phyloP scores from a whole-genome alignment of 2,888 invertebrate species.

The Augiades crinisus region DNA sequence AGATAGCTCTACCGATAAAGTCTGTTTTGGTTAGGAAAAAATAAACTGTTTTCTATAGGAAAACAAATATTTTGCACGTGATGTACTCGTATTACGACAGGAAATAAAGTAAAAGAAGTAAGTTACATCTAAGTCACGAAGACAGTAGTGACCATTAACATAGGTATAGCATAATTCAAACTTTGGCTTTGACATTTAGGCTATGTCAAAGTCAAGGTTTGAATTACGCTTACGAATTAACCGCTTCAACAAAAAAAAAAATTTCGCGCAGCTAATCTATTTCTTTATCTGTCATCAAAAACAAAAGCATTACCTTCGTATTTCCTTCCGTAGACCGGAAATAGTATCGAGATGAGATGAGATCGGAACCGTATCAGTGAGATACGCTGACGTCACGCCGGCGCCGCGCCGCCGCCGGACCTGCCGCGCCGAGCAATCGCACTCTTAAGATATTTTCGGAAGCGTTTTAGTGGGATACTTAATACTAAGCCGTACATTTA shows the following conservation, averaged over 20 bases:
- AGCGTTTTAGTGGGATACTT: background rate
- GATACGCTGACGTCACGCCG: conserved; percentile 11
- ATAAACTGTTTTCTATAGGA: too few relatives aligned
- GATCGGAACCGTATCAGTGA: too few relatives aligned
- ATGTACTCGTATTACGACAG: too few relatives aligned
- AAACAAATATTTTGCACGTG: too few relatives aligned
- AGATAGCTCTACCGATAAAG: conserved; percentile 8
- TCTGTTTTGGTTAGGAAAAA: background rate
- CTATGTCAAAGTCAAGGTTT: too few relatives aligned
- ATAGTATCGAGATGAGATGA: background rate
- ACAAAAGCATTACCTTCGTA: background rate
- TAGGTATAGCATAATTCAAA: too few relatives aligned
- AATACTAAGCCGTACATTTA: too few relatives aligned
- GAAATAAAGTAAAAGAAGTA: too few relatives aligned
- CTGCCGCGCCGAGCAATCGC: background rate
- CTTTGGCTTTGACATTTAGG: too few relatives aligned
- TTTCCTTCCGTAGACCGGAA: background rate
- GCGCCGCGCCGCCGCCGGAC: conserved; percentile 17
- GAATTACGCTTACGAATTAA: too few relatives aligned
- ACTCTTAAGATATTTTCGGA: conserved; percentile 10
- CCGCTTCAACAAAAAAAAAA: background rate
- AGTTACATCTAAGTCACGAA: too few relatives aligned
- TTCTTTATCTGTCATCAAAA: background rate
- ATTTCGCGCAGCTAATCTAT: background rate
- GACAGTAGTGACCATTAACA: too few relatives aligned